Evolutionary conservation across 2,113 vertebrate genomes (phyloP).

Genomic region (Phocoena sinus): DNA sequence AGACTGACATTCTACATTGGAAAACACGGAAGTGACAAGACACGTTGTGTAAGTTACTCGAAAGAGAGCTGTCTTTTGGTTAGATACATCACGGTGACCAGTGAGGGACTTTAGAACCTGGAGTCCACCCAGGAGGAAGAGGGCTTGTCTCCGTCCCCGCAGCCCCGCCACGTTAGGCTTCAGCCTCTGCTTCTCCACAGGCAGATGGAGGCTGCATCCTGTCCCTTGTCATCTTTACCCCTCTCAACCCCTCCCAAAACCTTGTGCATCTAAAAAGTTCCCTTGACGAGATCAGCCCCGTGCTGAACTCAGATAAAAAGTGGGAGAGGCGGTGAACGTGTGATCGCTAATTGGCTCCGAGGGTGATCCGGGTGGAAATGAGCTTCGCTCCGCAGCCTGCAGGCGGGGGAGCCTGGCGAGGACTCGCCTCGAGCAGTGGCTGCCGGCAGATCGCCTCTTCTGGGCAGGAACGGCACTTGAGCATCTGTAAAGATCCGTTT

Average conservation of each 20-base stretch:
- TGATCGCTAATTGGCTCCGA: neutral
- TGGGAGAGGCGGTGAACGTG: fast-evolving
- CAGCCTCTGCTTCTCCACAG: too few relatives aligned
- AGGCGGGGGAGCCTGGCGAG: too few relatives aligned
- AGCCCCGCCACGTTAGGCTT: too few relatives aligned
- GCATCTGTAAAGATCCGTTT: neutral
- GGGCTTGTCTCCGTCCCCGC: too few relatives aligned
- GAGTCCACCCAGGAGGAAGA: too few relatives aligned
- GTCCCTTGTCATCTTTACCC: fast-evolving
- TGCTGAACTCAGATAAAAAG: fast-evolving
- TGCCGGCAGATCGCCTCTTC: too few relatives aligned
- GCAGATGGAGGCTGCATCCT: neutral
- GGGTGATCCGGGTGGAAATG: too few relatives aligned
- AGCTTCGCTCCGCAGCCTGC: too few relatives aligned
- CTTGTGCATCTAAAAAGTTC: fast-evolving
- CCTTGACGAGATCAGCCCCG: neutral
- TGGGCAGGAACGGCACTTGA: fast-evolving
- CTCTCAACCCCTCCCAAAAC: neutral
- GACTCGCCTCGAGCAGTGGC: fast-evolving
- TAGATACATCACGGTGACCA: neutral
- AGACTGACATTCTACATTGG: fast-evolving
- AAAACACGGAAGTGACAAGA: neutral
- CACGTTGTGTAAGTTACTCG: neutral
- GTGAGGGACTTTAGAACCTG: neutral
- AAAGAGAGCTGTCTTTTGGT: too few relatives aligned